Base-by-base conservation (phyloP, 2,888 invertebrate species). In the Marasmarcha lunaedactyla region DNA sequence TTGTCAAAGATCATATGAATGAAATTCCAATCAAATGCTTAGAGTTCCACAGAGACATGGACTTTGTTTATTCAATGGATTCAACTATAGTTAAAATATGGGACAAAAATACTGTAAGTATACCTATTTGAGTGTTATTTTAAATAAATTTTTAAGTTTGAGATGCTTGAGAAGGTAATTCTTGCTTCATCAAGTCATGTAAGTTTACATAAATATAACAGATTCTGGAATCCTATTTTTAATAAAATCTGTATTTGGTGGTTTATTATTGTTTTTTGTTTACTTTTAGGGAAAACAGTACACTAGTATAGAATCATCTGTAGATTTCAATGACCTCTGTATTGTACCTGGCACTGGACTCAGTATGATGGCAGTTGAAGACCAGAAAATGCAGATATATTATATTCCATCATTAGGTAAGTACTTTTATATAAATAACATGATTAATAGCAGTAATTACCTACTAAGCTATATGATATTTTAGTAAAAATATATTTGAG, bases 1-100 rank as follows among this genome's bases (percentile, higher is more conserved):
- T 92, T 34, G 85, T 95, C 0, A 98, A 98, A 69, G 98, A 99
- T 73, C 98, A 99, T 61, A 91, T 95, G 85, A 96, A 97, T 66
- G 94, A 92, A 43, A 83, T 93, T 37, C 96, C 98, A 0, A 97
- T 99, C 38, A 94, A 91, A 63, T 88, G 90, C 57, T 83, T 99
- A 40, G 91, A 91, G 34, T 99, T 96, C 63, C 94, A 96, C 62
- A 84, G 87, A 46, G 84, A 85, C 52, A 89, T 91, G 73, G 90
- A 94, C 59, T 85, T 93, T 46, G 90, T 97, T 25, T 90, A 94
- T 55, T 94, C 96, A 1, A 89, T 97, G 90, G 97, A 97, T 67
- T 87, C 89, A 42, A 90, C 91, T 40, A 90, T 94, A 46, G 84
- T 97, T 0, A 97, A 96, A 78, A 89, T 97, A 60, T 97, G 97